These are phyloP conservation scores for Lamprotornis superbus DNA, from an alignment of 2,113 vertebrate genomes.

Conservation along the genomic window DNA sequence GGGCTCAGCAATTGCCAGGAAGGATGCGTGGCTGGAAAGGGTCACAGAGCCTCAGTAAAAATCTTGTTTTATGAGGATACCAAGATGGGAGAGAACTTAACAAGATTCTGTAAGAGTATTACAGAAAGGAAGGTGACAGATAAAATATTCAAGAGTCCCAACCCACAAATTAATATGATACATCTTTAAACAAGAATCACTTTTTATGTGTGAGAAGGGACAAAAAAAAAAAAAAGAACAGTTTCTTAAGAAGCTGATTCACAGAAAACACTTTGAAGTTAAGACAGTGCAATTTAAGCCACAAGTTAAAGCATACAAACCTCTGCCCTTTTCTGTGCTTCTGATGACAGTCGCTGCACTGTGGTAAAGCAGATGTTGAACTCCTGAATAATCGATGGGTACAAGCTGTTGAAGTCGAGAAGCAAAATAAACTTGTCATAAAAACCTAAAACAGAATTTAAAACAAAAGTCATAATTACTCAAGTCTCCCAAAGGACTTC, in stretches of 20 bases:
- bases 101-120: not conserved
- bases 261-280: not conserved
- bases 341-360: slow-evolving; percentile 82
- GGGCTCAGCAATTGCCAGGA: not conserved
- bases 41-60: not conserved
- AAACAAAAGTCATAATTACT: slow-evolving; percentile 32
- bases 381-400: slow-evolving; percentile 98
- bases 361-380: slow-evolving; percentile 99
- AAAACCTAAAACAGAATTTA: slow-evolving; percentile 84
- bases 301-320: slow-evolving; percentile 6
- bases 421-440: slow-evolving; percentile 98
- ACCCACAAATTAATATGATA: not conserved
- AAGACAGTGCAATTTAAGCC: not conserved
- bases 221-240: not conserved
- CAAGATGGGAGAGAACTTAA: not conserved
- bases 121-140: not conserved
- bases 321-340: slow-evolving; percentile 59
- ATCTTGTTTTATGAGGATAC: not conserved
- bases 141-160: not conserved
- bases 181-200: not conserved
- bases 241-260: not conserved
- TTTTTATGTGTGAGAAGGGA: not conserved
- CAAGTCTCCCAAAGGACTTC: not conserved
- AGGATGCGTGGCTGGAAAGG: not conserved
- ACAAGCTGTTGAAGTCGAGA: slow-evolving; percentile 99